A percentile compares a stretch with the other conserved stretches of the same genome.
Conservation (phyloP, 2,797 vertebrate species). For the Eupleurogrammus muticus region DNA sequence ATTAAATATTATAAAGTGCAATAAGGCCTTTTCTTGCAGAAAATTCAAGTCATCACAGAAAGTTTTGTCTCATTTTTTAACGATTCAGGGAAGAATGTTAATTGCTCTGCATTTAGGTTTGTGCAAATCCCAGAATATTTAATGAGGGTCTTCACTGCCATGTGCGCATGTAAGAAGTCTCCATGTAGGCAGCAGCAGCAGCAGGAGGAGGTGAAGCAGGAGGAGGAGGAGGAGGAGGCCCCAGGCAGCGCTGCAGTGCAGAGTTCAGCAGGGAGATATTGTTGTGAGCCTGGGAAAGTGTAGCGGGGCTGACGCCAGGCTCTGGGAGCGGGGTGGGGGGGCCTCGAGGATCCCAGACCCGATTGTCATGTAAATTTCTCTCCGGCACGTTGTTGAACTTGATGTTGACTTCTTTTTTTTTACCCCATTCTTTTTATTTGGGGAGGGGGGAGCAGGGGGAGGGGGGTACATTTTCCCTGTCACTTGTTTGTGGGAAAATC, state of each 20-base stretch:
- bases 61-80: background rate
- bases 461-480: slow-evolving; percentile 75
- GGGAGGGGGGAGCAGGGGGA: background rate
- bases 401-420: slow-evolving; percentile 91
- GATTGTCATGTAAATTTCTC: slow-evolving; percentile 90
- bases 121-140: slow-evolving; percentile 63
- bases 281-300: slow-evolving; percentile 90
- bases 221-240: slow-evolving; percentile 72
- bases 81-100: slow-evolving; percentile 8
- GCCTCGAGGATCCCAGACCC: slow-evolving; percentile 84
- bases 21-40: background rate
- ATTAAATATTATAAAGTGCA: background rate
- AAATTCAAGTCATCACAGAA: background rate
- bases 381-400: slow-evolving; percentile 91
- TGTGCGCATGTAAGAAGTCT: slow-evolving; percentile 71
- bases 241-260: slow-evolving; percentile 82
- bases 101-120: slow-evolving; percentile 32
- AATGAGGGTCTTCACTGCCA: slow-evolving; percentile 57
- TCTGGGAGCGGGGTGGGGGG: slow-evolving; percentile 75
- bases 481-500: slow-evolving; percentile 89
- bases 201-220: slow-evolving; percentile 32
- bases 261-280: slow-evolving; percentile 89
- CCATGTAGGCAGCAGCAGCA: slow-evolving; percentile 54
- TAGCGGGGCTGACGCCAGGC: slow-evolving; percentile 85
- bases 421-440: slow-evolving; percentile 13